phyloP scores from a whole-genome alignment of 2,888 invertebrate genomes.

The Chirona hameri region DNA sequence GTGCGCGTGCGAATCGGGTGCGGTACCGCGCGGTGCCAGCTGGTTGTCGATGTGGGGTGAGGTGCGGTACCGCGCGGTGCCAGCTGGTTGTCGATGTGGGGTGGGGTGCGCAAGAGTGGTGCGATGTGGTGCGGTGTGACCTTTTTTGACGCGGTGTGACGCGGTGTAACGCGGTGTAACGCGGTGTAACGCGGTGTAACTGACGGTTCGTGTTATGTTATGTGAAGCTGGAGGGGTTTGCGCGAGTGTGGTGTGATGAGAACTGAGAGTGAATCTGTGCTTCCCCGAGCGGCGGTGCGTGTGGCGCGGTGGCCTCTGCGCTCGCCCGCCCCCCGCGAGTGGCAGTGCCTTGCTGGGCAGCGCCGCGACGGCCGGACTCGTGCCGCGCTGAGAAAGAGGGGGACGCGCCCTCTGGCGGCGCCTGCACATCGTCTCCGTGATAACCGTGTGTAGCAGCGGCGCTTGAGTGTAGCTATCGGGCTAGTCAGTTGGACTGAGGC shows the following conservation, averaged over 20 bases:
- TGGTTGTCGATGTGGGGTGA: too few relatives aligned
- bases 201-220: too few relatives aligned
- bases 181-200: too few relatives aligned
- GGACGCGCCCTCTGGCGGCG: too few relatives aligned
- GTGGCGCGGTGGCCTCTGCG: neutral
- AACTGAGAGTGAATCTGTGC: neutral
- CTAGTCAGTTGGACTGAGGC: neutral
- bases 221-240: too few relatives aligned
- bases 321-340: neutral
- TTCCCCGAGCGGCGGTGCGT: neutral
- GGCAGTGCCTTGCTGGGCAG: neutral
- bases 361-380: neutral
- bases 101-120: neutral
- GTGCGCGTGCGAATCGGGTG: neutral
- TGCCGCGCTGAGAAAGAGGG: too few relatives aligned
- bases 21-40: too few relatives aligned
- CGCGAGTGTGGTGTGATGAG: neutral
- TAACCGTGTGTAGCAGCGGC: neutral
- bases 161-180: too few relatives aligned
- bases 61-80: neutral
- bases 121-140: neutral
- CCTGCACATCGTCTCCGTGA: neutral
- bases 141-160: neutral
- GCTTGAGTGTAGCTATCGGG: too few relatives aligned
- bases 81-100: too few relatives aligned